Base-by-base conservation (phyloP, 2,113 vertebrate species). In the Cettia cetti region DNA sequence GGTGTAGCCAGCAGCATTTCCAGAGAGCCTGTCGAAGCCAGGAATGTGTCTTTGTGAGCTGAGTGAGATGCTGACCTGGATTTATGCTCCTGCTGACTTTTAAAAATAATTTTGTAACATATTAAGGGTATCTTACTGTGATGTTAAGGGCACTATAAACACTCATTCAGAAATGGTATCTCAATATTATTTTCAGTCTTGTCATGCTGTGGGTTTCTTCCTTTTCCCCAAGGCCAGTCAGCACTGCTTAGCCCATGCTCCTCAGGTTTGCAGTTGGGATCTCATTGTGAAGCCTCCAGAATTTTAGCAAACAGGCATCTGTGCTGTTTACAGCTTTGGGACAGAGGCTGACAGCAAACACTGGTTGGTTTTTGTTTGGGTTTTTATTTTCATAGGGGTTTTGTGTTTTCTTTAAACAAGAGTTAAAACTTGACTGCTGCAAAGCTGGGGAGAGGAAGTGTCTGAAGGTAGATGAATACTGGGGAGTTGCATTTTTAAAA, bases 1-100 rank as follows among this genome's bases (percentile, higher is more conserved):
- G 53, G 15, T 56, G 28, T 10, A 65, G 47, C 13, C 45, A 44
- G 50, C 1, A 4, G 31, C 2, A 0, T 57, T 90, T 49, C 69
- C 3, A 1, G 31, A 19, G 7, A 65, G 40, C 10, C 35, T 16
- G 3, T 47, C 2, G 0, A 21, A 26, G 42, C 28, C 12, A 2
- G 7, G 4, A 64, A 45, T 3, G 9, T 14, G 11, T 30, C 42
- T 82, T 22, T 18, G 19, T 9, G 31, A 35, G 42, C 21, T 69
- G 30, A n/a, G 57, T 1, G 23, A 74, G 30, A 11, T 64, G 35
- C 63, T 1, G 0, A 24, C n/a, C 15, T 42, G 23, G 28, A 61
- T 37, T 57, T 0, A 0, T 24, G 49, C 40, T 65, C 44, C 44
- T 59, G 31, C 1, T 8, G 23, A 28, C 8, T 64, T 79, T 57